A percentile compares a stretch with the other conserved stretches of the same genome.
These are phyloP conservation scores for Enteromius thamalakanensis DNA, from an alignment of 2,797 vertebrate species.

Conservation along the genomic window DNA sequence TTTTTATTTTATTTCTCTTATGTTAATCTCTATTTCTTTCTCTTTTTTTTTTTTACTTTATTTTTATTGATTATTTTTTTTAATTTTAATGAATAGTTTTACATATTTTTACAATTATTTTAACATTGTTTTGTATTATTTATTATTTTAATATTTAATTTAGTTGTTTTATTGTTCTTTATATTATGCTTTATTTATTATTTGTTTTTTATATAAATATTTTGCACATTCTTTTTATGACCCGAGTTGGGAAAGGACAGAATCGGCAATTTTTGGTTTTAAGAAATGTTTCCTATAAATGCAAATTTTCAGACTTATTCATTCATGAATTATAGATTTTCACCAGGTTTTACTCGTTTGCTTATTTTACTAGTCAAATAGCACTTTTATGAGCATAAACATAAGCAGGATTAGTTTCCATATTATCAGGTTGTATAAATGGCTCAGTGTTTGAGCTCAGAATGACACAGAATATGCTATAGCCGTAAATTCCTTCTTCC, in stretches of 20 bases:
- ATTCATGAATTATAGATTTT: not conserved
- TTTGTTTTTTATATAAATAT: not conserved
- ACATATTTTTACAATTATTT: not conserved
- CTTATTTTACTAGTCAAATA: conserved; percentile 22
- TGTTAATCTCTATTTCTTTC: too few relatives aligned
- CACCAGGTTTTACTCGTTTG: not conserved
- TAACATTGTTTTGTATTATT: not conserved
- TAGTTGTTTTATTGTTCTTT: not conserved
- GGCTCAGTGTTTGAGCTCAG: conserved; percentile 1
- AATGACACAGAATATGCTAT: not conserved
- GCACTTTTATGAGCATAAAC: conserved; percentile 14
- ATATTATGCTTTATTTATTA: not conserved
- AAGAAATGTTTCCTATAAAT: not conserved
- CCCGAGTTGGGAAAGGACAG: not conserved
- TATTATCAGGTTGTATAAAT: conserved; percentile 6
- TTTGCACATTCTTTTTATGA: not conserved
- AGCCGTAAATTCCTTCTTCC: conserved; percentile 18
- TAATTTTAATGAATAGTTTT: not conserved
- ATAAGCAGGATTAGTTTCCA: conserved; percentile 17
- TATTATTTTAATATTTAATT: not conserved
- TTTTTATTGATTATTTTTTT: not conserved
- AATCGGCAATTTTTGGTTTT: not conserved
- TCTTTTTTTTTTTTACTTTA: not conserved
- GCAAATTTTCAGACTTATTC: not conserved
- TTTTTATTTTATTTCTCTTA: too few relatives aligned